Percentiles rank a stretch among this genome's conserved stretches.
Evolutionary conservation across 2,113 vertebrate species (phyloP).

Genomic region (Stictonetta naevosa): DNA sequence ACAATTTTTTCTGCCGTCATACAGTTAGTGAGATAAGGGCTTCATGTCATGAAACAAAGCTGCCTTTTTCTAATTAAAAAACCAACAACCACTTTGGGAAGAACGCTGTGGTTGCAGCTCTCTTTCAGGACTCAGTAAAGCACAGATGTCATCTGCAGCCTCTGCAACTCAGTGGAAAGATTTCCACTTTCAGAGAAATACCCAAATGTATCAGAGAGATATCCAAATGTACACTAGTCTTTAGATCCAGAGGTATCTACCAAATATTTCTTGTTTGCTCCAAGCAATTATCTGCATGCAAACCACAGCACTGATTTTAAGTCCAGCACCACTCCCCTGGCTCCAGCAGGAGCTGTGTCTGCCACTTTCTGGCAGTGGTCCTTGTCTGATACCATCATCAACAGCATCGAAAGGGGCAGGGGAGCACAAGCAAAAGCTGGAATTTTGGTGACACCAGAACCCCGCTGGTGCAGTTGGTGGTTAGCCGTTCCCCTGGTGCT

Average conservation of each 20-base stretch:
- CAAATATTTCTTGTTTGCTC: accelerated
- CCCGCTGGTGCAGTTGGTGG: accelerated
- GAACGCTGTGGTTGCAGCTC: not conserved
- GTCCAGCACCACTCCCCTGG: accelerated
- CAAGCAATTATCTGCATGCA: not conserved
- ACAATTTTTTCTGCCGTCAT: not conserved
- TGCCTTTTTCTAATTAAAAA: accelerated
- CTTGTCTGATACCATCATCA: not conserved
- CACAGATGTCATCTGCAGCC: accelerated
- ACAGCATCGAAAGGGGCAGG: accelerated
- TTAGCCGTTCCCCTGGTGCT: not conserved
- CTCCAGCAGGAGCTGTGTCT: not conserved
- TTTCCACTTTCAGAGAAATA: not conserved
- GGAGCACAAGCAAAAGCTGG: accelerated
- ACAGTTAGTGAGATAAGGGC: accelerated
- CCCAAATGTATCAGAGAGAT: too few species aligned
- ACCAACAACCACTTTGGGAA: not conserved
- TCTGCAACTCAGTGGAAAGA: not conserved
- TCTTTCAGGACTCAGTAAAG: accelerated
- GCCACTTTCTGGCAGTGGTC: accelerated
- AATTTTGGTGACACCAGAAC: accelerated
- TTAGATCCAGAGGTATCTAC: accelerated
- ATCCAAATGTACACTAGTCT: not conserved
- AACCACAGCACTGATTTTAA: accelerated
- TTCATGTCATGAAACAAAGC: accelerated